Evolutionary conservation across 2,888 invertebrate species (phyloP), one percentile per base, ranked within the genome.

Genomic region (Drosophila borborema): DNA sequence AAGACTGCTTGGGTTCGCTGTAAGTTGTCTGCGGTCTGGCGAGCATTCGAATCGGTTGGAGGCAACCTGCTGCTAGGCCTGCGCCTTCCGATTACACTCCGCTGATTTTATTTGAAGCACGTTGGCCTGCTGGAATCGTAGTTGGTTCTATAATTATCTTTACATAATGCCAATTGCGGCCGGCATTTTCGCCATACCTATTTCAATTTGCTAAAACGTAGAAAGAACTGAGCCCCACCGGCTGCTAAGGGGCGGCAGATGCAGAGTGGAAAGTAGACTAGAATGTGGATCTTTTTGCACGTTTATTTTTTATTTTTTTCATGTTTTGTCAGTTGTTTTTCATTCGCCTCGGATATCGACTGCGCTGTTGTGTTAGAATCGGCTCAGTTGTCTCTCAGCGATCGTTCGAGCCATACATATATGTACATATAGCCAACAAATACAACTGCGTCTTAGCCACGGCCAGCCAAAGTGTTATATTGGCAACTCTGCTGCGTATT

Each of bases 101-200:
- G 64, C 40, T 46, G 46, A 73, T 61, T 48, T 60, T 58, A 59
- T 58, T 58, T 28, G 43, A 20, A 64, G 61, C 74, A 79, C 75
- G 80, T 87, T 80, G 66, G 61, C 53, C 64, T 38, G 36, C 54
- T 70, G 36, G 54, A 74, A 74, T 68, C 38, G n/a, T 23, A 58
- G n/a, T 58, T 56, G 1, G 28, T 55, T 60, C 53, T 65, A 7
- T 38, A 28, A 28, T 31, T 55, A 31, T 18, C 60, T 88, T 89
- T 86, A 86, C 74, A 86, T 74, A 82, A 79, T 53, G 14, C 67
- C 45, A 20, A 67, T 72, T 70, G 84, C 77, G 89, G 74, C 88
- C 82, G 82, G 82, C 70, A 68, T 76, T 65, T 73, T 64, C 49
- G 54, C 62, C 56, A 51, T 64, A 20, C 5, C 5, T 12, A 60